Conservation (phyloP, 2,797 vertebrate genomes). For the Epinephelus awoara region DNA sequence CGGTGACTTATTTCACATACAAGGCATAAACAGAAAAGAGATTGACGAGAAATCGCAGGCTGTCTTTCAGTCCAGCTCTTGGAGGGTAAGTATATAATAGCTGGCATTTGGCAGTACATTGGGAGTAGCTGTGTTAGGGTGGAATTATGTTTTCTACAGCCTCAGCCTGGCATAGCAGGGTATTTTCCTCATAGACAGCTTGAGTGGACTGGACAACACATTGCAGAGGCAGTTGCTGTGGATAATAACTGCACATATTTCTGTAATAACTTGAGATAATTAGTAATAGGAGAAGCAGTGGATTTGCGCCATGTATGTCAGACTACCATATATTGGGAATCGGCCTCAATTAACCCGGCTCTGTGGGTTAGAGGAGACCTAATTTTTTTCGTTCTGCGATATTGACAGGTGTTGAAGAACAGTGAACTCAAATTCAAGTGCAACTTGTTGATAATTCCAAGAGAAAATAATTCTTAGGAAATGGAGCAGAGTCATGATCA, state of each 20-base stretch:
- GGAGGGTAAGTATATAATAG: conserved; percentile 73
- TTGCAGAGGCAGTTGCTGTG: conserved; percentile 52
- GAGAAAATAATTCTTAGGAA: neutral
- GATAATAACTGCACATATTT: conserved; percentile 66
- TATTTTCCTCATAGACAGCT: conserved; percentile 66
- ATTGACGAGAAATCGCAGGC: conserved; percentile 53
- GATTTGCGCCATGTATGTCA: conserved; percentile 54
- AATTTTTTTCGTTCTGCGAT: conserved; percentile 26
- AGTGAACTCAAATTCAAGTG: conserved; percentile 2
- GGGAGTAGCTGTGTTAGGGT: conserved; percentile 70
- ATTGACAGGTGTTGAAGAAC: conserved; percentile 37
- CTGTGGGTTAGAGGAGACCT: conserved; percentile 22
- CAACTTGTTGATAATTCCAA: neutral
- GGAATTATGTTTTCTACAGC: conserved; percentile 74
- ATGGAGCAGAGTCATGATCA: neutral
- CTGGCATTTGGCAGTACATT: conserved; percentile 77
- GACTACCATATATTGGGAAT: conserved; percentile 34
- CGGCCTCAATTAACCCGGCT: conserved; percentile 44
- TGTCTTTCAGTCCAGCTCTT: conserved; percentile 51
- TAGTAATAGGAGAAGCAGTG: conserved; percentile 51
- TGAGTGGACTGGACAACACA: conserved; percentile 59
- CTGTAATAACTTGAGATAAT: conserved; percentile 62
- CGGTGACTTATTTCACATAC: conserved; percentile 67
- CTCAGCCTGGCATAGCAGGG: conserved; percentile 65
- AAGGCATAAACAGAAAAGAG: conserved; percentile 55